Evolutionary conservation across 2,888 invertebrate species (phyloP).

Genomic region (Brachypterus glaber): DNA sequence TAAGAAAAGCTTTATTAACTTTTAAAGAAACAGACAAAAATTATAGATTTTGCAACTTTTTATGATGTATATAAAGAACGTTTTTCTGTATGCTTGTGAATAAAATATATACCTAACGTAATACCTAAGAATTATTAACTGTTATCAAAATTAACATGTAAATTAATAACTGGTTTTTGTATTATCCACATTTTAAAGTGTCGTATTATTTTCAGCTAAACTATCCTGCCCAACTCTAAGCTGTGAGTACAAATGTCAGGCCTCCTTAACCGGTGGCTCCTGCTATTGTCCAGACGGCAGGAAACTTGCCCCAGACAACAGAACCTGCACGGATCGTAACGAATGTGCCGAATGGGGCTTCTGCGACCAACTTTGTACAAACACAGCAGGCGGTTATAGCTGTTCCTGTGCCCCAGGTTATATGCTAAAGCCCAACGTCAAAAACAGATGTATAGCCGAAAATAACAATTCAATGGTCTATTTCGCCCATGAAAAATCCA

Average conservation of each 20-base stretch:
- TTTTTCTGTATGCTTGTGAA: too few relatives aligned
- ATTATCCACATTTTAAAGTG: too few relatives aligned
- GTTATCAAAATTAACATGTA: too few relatives aligned
- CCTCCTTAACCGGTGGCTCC: conserved; percentile 79
- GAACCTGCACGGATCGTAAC: conserved; percentile 83
- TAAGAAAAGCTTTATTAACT: too few relatives aligned
- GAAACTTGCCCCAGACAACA: conserved; percentile 70
- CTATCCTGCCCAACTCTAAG: conserved; percentile 72
- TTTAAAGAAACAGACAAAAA: too few relatives aligned
- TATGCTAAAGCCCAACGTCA: conserved; percentile 28
- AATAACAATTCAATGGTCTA: conserved; percentile 52
- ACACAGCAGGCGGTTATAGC: conserved; percentile 72
- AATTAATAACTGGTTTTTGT: background rate
- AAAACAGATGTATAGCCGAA: conserved; percentile 54
- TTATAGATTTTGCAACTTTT: too few relatives aligned
- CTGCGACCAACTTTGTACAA: conserved; percentile 91
- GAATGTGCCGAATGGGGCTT: conserved; percentile 88
- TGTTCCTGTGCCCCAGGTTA: conserved; percentile 71
- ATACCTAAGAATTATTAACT: too few relatives aligned
- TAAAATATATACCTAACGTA: too few relatives aligned
- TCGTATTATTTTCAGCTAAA: conserved; percentile 67
- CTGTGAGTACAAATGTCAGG: conserved; percentile 86
- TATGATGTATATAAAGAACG: too few relatives aligned
- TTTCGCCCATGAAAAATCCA: conserved; percentile 62
- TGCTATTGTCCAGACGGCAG: conserved; percentile 86